phyloP scores from a whole-genome alignment of 2,113 vertebrate species.

The Sylvilagus bachmani region DNA sequence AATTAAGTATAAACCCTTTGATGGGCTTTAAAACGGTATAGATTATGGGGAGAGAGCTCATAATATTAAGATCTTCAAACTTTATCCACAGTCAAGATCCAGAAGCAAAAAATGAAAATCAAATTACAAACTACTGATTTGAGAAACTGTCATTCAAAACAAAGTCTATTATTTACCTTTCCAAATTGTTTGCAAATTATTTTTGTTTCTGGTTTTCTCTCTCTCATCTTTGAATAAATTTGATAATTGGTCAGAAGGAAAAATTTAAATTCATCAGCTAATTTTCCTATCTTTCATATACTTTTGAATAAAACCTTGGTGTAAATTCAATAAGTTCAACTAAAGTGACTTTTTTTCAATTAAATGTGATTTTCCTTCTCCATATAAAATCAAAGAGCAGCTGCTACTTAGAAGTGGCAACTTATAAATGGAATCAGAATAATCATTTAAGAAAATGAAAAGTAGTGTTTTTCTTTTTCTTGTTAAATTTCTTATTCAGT shows the following conservation, averaged over 20 bases:
- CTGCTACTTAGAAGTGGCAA: slow-evolving; percentile 51
- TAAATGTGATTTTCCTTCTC: slow-evolving; percentile 13
- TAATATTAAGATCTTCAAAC: not conserved
- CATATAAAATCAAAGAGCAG: slow-evolving; percentile 52
- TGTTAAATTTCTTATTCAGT: too few relatives aligned
- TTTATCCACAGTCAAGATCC: not conserved
- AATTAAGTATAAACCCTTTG: not conserved
- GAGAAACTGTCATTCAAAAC: slow-evolving; percentile 36
- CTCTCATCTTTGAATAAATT: slow-evolving; percentile 52
- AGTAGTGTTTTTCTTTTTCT: too few relatives aligned
- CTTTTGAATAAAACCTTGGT: slow-evolving; percentile 5
- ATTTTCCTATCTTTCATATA: slow-evolving; percentile 27
- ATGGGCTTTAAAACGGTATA: not conserved
- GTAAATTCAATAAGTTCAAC: not conserved
- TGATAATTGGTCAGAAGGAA: not conserved
- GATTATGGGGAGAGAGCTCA: not conserved
- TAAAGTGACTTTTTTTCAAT: not conserved
- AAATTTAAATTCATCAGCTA: slow-evolving; percentile 23
- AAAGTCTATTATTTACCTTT: not conserved
- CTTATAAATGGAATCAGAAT: slow-evolving; percentile 34
- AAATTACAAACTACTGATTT: not conserved
- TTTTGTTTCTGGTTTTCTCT: not conserved
- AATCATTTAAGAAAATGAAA: not conserved
- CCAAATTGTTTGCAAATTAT: not conserved
- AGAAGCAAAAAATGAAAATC: not conserved